phyloP scores from a whole-genome alignment of 2,797 vertebrate species.

The Nyctalus aviator region DNA sequence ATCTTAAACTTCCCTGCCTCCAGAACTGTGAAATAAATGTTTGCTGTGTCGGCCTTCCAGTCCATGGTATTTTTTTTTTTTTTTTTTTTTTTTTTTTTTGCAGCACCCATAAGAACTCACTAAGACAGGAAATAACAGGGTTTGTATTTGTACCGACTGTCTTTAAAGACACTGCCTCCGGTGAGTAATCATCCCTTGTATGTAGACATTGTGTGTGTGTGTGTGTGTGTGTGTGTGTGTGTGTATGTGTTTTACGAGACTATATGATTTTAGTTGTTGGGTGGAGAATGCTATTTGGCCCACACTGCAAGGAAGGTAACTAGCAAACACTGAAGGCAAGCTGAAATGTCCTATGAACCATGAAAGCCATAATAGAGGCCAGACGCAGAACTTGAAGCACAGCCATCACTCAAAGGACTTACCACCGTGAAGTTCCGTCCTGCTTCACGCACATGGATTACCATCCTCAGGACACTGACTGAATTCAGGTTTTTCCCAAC shows the following conservation, averaged over 20 bases:
- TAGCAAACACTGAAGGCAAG: neutral
- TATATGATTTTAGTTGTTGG: neutral
- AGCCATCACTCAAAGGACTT: conserved; percentile 84
- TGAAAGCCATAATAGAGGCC: neutral
- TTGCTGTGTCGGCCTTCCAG: neutral
- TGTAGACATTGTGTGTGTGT: neutral
- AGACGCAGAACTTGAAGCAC: neutral
- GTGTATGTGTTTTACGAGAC: neutral
- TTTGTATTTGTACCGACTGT: neutral
- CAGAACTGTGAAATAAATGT: neutral
- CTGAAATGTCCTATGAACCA: neutral
- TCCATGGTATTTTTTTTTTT: neutral
- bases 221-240: neutral
- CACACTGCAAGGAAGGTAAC: neutral
- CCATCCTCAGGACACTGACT: conserved; percentile 94
- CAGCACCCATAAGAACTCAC: neutral
- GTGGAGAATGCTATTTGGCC: conserved; percentile 8
- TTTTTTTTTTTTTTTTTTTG: neutral
- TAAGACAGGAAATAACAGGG: neutral
- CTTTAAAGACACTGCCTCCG: conserved; percentile 24
- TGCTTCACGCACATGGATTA: conserved; percentile 92
- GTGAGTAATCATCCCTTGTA: neutral
- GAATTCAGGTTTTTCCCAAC: conserved; percentile 95
- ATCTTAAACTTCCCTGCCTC: neutral
- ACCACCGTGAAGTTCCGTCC: conserved; percentile 95